Conservation (phyloP, 2,113 vertebrate species). For the Strigops habroptila region DNA sequence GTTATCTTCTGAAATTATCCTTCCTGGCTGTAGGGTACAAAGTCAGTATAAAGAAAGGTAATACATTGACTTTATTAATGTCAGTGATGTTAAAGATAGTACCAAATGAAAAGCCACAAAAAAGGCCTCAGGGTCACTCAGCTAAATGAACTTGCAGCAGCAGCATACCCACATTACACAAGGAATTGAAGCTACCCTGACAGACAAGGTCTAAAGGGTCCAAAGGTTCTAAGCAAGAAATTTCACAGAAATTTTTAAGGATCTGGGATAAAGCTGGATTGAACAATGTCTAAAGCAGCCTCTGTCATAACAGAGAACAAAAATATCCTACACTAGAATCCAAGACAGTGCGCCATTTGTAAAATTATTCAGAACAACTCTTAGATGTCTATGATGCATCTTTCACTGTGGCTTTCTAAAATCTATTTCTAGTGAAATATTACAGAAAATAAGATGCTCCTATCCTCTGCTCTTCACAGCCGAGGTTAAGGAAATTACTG, state of each 20-base stretch:
- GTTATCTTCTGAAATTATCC: not conserved
- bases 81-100: not conserved
- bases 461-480: not conserved
- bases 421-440: not conserved
- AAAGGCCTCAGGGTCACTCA: not conserved
- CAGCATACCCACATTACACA: not conserved
- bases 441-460: not conserved
- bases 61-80: not conserved
- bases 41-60: not conserved
- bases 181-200: not conserved
- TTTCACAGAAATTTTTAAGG: not conserved
- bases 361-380: not conserved
- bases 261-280: not conserved
- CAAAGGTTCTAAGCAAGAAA: not conserved
- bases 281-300: not conserved
- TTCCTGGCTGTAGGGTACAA: not conserved
- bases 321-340: not conserved
- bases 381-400: not conserved
- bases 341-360: not conserved
- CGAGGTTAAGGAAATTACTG: not conserved
- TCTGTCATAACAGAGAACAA: not conserved
- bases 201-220: not conserved
- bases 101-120: not conserved
- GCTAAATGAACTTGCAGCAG: not conserved
- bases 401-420: not conserved